Conservation (phyloP, 2,797 vertebrate species). For the Myiotriccus ornatus region DNA sequence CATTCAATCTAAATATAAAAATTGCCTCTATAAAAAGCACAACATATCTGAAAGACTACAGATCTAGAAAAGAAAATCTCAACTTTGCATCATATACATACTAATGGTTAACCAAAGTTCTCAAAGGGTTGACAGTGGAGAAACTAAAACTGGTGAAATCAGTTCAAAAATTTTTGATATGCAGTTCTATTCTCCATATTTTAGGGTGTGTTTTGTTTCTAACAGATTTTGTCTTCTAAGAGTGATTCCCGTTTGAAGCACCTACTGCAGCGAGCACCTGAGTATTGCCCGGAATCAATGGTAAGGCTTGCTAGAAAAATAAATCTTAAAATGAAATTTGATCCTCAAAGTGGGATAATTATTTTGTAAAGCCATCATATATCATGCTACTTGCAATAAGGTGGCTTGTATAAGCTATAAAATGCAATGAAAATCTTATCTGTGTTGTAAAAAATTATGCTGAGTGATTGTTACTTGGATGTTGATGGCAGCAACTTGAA, state of each 20-base stretch:
- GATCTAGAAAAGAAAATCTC: background rate
- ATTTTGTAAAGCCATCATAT: background rate
- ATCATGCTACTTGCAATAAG: background rate
- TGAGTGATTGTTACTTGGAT: background rate
- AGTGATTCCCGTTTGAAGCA: slow-evolving; percentile 96
- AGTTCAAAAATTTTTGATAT: background rate
- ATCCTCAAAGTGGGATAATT: background rate
- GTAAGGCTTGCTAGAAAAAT: slow-evolving; percentile 74
- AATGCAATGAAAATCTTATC: background rate
- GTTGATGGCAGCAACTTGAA: background rate
- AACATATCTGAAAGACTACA: background rate
- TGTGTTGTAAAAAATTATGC: background rate
- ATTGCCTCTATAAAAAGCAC: background rate
- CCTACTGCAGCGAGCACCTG: slow-evolving; percentile 89
- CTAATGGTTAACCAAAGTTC: background rate
- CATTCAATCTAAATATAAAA: background rate
- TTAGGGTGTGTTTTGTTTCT: slow-evolving; percentile 28
- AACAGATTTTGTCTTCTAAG: slow-evolving; percentile 93
- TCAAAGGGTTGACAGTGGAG: background rate
- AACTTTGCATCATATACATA: background rate
- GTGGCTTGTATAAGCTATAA: background rate
- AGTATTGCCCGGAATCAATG: slow-evolving; percentile 95
- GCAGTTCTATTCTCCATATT: background rate
- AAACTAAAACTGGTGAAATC: background rate
- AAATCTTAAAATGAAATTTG: background rate